A percentile compares a stretch with the other conserved stretches of the same genome.
These are phyloP conservation scores for Muntiacus reevesi DNA, from an alignment of 2,113 vertebrate genomes.

Conservation along the genomic window DNA sequence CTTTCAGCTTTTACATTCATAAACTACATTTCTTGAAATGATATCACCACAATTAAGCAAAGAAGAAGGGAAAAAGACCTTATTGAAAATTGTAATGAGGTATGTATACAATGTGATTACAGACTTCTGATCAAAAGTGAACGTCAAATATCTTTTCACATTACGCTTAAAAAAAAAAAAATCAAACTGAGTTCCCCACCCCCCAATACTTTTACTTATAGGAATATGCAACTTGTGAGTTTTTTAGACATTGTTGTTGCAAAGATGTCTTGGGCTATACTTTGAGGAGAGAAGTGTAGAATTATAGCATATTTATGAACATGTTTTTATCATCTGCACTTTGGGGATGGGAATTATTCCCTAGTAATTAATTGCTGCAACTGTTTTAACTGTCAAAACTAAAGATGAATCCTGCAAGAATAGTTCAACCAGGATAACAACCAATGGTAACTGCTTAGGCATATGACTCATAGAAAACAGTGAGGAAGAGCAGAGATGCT, in stretches of 20 bases:
- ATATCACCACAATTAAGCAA: constrained; percentile 64
- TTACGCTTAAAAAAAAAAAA: neutral
- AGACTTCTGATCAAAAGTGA: constrained; percentile 25
- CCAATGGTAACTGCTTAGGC: constrained; percentile 29
- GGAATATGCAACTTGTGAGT: constrained; percentile 32
- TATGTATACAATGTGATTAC: neutral
- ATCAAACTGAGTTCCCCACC: neutral
- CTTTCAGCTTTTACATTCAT: constrained; percentile 61
- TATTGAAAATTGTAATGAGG: neutral
- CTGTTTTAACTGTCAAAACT: constrained; percentile 68
- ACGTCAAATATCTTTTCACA: neutral
- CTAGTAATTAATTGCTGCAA: constrained; percentile 68
- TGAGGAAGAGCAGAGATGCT: constrained; percentile 6
- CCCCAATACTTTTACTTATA: constrained; percentile 15
- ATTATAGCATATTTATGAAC: constrained; percentile 53
- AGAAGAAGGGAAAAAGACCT: neutral
- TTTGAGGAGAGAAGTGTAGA: constrained; percentile 52
- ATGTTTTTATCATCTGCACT: constrained; percentile 45
- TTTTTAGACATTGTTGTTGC: constrained; percentile 37
- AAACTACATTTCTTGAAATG: constrained; percentile 68
- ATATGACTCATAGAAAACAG: constrained; percentile 37
- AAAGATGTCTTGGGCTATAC: constrained; percentile 48
- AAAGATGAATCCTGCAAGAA: constrained; percentile 49
- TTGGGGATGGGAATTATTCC: constrained; percentile 31
- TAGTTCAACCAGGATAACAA: constrained; percentile 49